A percentile compares a stretch with the other conserved stretches of the same genome.
phyloP scores from a whole-genome alignment of 2,113 vertebrate genomes.

The Mormyrus iriodes region DNA sequence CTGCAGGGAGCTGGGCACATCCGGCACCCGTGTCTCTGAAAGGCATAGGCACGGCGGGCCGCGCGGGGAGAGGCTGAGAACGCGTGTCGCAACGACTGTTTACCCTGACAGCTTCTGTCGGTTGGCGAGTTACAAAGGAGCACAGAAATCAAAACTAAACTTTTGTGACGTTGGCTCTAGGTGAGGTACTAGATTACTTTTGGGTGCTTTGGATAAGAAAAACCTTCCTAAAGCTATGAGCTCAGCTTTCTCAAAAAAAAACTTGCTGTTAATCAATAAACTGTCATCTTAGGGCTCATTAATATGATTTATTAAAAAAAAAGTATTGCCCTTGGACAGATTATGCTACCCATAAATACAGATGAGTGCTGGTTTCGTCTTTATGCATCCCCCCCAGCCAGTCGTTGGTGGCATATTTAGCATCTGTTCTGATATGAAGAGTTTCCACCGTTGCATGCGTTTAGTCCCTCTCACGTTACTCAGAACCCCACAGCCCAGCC shows the following conservation, averaged over 20 bases:
- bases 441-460: neutral
- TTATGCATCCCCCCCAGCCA: neutral
- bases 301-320: neutral
- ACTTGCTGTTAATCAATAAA: neutral
- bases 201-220: neutral
- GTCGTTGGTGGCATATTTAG: neutral
- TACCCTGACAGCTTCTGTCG: neutral
- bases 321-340: neutral
- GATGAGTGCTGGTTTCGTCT: neutral
- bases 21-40: slow-evolving; percentile 84
- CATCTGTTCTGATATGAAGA: neutral
- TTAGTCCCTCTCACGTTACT: neutral
- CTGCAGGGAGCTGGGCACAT: slow-evolving; percentile 90
- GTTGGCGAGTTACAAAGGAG: neutral
- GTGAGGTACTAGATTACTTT: neutral
- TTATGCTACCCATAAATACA: neutral
- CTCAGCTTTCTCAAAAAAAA: neutral
- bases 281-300: neutral
- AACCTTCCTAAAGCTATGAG: neutral
- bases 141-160: neutral
- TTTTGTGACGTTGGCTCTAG: neutral
- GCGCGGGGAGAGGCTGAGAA: neutral
- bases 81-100: neutral
- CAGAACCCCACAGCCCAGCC: neutral
- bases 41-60: neutral